These are phyloP conservation scores for Salvator merianae DNA, from an alignment of 2,113 vertebrate genomes.

Conservation along the genomic window DNA sequence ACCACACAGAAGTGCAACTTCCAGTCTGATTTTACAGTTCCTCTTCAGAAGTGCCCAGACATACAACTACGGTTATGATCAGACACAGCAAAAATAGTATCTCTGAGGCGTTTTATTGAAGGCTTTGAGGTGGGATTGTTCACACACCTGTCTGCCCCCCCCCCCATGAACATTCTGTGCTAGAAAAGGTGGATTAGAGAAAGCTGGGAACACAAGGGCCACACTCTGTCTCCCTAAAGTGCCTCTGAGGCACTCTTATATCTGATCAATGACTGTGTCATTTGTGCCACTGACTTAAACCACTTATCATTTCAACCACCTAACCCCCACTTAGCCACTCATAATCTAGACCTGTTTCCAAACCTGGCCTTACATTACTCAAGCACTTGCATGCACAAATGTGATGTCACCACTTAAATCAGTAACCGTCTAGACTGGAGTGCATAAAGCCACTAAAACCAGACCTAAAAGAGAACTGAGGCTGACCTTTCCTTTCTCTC, in stretches of 20 bases:
- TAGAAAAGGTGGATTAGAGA: no score
- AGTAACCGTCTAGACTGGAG: neutral
- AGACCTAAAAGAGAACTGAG: neutral
- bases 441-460: neutral
- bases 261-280: neutral
- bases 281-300: neutral
- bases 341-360: conserved; percentile 22
- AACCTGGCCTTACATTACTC: conserved; percentile 37
- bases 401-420: neutral
- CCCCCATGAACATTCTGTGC: no score
- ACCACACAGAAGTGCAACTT: neutral
- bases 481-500: conserved; percentile 5
- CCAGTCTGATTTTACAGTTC: neutral
- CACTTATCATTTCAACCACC: no score
- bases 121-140: no score
- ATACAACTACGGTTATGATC: no score
- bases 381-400: conserved; percentile 36
- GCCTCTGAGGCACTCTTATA: no score
- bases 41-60: neutral
- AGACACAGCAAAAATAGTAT: no score
- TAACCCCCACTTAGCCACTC: no score
- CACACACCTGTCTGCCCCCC: no score
- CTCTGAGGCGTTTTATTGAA: no score
- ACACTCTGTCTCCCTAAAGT: no score
- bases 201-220: no score